Conservation (phyloP, 2,888 invertebrate species). For the Gastrophysa polygoni region DNA sequence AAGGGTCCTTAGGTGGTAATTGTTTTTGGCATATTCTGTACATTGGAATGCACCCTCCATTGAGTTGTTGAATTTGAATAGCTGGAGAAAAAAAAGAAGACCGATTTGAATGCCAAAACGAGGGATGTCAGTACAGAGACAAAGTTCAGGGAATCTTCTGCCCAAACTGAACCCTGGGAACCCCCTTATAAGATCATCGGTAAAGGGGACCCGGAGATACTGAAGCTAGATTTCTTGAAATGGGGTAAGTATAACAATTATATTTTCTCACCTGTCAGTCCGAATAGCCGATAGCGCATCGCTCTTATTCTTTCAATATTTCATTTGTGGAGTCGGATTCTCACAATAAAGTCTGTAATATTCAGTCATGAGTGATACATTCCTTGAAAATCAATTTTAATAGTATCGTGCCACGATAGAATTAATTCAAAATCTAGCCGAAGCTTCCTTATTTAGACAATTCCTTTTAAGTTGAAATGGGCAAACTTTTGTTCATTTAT, state of each 20-base stretch:
- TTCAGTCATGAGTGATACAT: too few species aligned
- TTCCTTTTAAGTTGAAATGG: too few species aligned
- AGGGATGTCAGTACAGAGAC: constrained; percentile 64
- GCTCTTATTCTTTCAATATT: too few species aligned
- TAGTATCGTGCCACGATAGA: background rate
- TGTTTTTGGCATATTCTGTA: too few species aligned
- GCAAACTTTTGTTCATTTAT: too few species aligned
- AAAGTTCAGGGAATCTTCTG: constrained; percentile 73
- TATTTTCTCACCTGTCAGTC: too few species aligned
- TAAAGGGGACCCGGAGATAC: constrained; percentile 66
- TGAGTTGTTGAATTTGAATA: background rate
- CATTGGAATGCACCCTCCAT: too few species aligned
- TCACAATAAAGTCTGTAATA: too few species aligned
- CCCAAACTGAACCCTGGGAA: constrained; percentile 80
- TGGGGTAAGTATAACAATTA: constrained; percentile 53
- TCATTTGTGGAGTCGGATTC: too few species aligned
- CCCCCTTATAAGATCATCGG: constrained; percentile 63
- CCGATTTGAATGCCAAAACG: constrained; percentile 31
- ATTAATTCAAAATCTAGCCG: background rate
- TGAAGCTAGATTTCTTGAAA: constrained; percentile 64
- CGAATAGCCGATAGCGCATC: too few species aligned
- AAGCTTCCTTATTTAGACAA: background rate
- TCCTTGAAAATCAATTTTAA: too few species aligned
- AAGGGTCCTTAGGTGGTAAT: too few species aligned
- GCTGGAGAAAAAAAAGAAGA: constrained; percentile 18